Conservation (phyloP, 2,888 invertebrate species). For the Dioctria linearis region DNA sequence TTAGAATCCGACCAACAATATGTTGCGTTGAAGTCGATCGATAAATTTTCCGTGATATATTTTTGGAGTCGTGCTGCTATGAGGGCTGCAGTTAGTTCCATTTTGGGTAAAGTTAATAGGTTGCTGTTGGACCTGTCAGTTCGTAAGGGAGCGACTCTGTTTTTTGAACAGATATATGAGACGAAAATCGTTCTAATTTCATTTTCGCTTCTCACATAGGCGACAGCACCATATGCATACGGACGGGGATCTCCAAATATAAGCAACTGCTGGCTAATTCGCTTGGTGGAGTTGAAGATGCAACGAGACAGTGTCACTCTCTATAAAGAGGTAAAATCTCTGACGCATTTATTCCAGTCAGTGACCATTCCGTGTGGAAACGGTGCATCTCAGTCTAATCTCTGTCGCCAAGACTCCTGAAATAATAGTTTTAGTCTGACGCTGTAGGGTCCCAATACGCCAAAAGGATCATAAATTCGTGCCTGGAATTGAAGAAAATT, state of each 20-base stretch:
- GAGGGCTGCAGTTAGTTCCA: constrained; percentile 56
- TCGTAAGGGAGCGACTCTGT: constrained; percentile 34
- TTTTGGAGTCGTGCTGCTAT: constrained; percentile 34
- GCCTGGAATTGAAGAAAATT: no score
- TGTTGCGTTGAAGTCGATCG: constrained; percentile 51
- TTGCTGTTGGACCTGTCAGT: background rate
- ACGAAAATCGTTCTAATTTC: constrained; percentile 29
- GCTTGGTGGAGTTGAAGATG: background rate
- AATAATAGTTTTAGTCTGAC: background rate
- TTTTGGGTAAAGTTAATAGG: constrained; percentile 50
- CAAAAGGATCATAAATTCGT: no score
- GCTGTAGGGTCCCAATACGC: no score
- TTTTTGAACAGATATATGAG: constrained; percentile 51
- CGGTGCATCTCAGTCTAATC: background rate
- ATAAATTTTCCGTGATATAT: constrained; percentile 39
- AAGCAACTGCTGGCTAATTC: background rate
- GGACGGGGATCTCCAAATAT: constrained; percentile 49
- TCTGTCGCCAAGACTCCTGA: constrained; percentile 42
- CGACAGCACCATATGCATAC: constrained; percentile 56
- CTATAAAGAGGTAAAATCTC: background rate
- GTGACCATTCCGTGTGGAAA: background rate
- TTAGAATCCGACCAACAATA: constrained; percentile 1
- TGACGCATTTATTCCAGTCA: constrained; percentile 1
- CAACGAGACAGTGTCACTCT: background rate
- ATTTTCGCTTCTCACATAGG: constrained; percentile 51